Percentiles rank a stretch among this genome's conserved stretches.
Evolutionary conservation across 2,113 vertebrate genomes (phyloP).

Genomic region (Stomatorhinus ivindoensis): DNA sequence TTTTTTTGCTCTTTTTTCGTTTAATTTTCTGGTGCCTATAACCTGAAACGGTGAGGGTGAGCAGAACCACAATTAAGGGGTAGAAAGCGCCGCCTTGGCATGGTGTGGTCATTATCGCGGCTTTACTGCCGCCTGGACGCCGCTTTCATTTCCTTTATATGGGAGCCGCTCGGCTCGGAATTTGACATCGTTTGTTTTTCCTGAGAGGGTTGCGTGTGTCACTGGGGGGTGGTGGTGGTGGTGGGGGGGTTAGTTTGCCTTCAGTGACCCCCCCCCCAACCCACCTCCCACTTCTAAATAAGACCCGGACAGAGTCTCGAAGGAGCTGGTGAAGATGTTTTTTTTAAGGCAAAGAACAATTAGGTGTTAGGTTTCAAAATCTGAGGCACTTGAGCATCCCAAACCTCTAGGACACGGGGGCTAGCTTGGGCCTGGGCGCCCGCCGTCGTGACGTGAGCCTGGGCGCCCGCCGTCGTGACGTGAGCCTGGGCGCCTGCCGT

Average conservation of each 20-base stretch:
- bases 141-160: conserved; percentile 62
- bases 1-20: neutral
- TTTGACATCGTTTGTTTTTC: conserved; percentile 51
- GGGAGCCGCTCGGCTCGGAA: conserved; percentile 56
- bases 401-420: neutral
- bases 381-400: neutral
- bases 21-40: conserved; percentile 41
- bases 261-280: conserved; percentile 38
- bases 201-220: conserved; percentile 38
- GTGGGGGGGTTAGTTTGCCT: conserved; percentile 42
- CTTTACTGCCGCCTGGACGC: conserved; percentile 61
- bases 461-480: too few relatives aligned
- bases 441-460: too few relatives aligned
- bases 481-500: too few relatives aligned
- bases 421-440: neutral
- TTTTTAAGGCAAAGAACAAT: neutral
- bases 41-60: conserved; percentile 60
- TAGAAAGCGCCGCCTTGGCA: conserved; percentile 61
- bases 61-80: conserved; percentile 58
- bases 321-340: neutral
- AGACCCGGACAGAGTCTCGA: neutral
- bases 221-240: conserved; percentile 11
- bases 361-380: neutral
- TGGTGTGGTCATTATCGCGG: conserved; percentile 61
- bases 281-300: conserved; percentile 21